Evolutionary conservation across 2,888 invertebrate species (phyloP).

Genomic region (Gortyna flavago): DNA sequence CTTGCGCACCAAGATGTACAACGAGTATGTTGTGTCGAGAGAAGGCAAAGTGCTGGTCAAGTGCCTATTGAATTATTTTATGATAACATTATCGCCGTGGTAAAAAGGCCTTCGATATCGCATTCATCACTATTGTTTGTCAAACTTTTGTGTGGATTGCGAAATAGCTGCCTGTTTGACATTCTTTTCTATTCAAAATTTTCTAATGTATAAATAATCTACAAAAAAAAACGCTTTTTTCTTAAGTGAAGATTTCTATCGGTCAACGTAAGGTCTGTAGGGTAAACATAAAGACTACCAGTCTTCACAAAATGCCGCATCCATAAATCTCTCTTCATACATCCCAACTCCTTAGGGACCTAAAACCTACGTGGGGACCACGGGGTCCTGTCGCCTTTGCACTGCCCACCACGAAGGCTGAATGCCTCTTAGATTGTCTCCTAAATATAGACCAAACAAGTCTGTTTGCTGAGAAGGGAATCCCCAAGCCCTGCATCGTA

Average conservation of each 20-base stretch:
- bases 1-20: conserved; percentile 74
- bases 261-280: background rate
- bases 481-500: conserved; percentile 70
- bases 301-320: conserved; percentile 36
- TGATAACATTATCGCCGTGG: background rate
- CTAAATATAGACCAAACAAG: conserved; percentile 88
- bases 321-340: conserved; percentile 70
- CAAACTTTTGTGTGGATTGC: background rate
- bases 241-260: background rate
- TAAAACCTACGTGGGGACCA: conserved; percentile 78
- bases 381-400: conserved; percentile 80
- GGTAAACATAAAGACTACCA: background rate
- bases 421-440: conserved; percentile 88
- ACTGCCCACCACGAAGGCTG: conserved; percentile 78
- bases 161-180: background rate
- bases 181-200: background rate
- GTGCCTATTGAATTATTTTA: background rate
- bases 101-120: background rate
- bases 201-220: background rate
- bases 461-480: conserved; percentile 83
- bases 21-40: conserved; percentile 71
- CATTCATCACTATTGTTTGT: background rate
- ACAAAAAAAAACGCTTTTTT: background rate
- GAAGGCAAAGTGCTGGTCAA: conserved; percentile 65
- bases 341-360: conserved; percentile 81